phyloP scores from a whole-genome alignment of 2,888 invertebrate species.

The Cosmia trapezina region DNA sequence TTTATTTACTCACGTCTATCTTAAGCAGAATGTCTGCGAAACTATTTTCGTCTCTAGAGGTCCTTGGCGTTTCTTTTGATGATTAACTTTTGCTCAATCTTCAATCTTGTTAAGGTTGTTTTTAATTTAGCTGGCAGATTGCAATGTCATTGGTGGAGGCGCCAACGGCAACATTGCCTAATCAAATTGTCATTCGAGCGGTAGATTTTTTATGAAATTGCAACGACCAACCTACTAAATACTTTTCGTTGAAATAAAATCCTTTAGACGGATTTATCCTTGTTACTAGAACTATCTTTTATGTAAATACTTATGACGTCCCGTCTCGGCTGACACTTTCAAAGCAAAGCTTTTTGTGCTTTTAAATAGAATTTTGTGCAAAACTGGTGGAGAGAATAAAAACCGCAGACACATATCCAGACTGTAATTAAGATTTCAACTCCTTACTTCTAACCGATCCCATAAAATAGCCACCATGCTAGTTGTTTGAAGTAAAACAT shows the following conservation, averaged over 20 bases:
- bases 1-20: slow-evolving; percentile 53
- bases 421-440: slow-evolving; percentile 5
- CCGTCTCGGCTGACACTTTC: neutral
- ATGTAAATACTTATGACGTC: neutral
- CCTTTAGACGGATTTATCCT: neutral
- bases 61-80: slow-evolving; percentile 30
- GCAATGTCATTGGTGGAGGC: slow-evolving; percentile 19
- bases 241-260: neutral
- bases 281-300: neutral
- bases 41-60: slow-evolving; percentile 44
- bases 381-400: neutral
- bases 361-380: neutral
- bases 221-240: neutral
- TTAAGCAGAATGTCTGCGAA: slow-evolving; percentile 31
- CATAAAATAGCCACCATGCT: neutral
- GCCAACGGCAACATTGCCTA: slow-evolving; percentile 9
- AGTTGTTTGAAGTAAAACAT: neutral
- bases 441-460: neutral
- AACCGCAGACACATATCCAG: neutral
- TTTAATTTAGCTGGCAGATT: slow-evolving; percentile 39
- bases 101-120: slow-evolving; percentile 39
- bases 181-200: slow-evolving; percentile 16
- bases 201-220: slow-evolving; percentile 18
- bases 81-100: slow-evolving; percentile 39
- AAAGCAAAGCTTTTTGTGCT: neutral